Conservation (phyloP, 2,888 invertebrate genomes). For the Nomada hirtipes region DNA sequence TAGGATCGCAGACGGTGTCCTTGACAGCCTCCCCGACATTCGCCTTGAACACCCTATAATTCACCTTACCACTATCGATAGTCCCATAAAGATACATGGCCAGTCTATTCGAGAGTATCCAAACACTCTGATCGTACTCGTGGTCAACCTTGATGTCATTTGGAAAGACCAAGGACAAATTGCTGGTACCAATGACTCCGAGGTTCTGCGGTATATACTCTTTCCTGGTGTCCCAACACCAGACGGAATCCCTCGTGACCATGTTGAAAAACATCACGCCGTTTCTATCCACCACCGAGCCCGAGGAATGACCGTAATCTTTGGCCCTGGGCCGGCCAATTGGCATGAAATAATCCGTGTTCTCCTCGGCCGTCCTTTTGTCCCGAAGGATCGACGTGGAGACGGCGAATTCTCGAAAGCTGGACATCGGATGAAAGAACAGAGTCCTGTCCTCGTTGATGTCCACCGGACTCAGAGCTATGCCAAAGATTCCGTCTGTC, state of each 20-base stretch:
- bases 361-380: conserved; percentile 83
- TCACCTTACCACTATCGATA: conserved; percentile 88
- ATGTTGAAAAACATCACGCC: conserved; percentile 93
- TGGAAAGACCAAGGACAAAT: conserved; percentile 90
- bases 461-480: conserved; percentile 88
- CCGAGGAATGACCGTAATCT: conserved; percentile 89
- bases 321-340: conserved; percentile 81
- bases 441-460: conserved; percentile 87
- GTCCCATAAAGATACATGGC: conserved; percentile 90
- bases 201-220: conserved; percentile 88
- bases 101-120: conserved; percentile 91
- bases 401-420: conserved; percentile 91
- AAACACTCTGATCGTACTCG: conserved; percentile 88
- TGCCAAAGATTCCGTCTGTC: conserved; percentile 92
- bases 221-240: conserved; percentile 92
- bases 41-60: conserved; percentile 91
- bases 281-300: conserved; percentile 89
- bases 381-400: conserved; percentile 88
- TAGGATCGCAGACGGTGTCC: conserved; percentile 90
- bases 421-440: conserved; percentile 93
- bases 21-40: conserved; percentile 87
- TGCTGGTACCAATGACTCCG: conserved; percentile 87
- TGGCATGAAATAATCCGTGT: conserved; percentile 78
- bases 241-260: conserved; percentile 90
- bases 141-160: conserved; percentile 92